Conservation (phyloP, 2,888 invertebrate species). For the Epinotia demarniana region DNA sequence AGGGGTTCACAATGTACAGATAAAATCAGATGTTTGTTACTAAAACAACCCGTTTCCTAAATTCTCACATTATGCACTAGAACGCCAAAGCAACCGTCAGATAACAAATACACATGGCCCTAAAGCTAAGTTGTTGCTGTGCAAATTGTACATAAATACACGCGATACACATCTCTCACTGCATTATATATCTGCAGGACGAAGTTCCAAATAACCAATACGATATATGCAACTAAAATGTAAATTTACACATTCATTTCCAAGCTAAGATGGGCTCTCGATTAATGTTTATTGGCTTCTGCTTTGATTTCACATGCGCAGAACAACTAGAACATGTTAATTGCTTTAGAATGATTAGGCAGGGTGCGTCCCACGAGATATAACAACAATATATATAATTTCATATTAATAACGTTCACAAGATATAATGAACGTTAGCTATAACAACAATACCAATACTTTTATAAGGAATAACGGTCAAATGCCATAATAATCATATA, state of each 20-base stretch:
- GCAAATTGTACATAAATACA: slow-evolving; percentile 28
- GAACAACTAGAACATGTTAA: too few species aligned
- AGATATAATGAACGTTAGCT: too few species aligned
- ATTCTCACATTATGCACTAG: neutral
- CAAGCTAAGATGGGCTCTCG: neutral
- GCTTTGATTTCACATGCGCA: neutral
- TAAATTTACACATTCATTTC: neutral
- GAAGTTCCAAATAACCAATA: slow-evolving; percentile 15
- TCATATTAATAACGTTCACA: too few species aligned
- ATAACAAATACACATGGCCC: slow-evolving; percentile 19
- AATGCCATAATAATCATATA: too few species aligned
- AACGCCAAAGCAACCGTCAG: neutral
- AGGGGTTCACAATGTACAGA: too few species aligned
- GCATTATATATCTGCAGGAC: slow-evolving; percentile 1
- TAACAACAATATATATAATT: too few species aligned
- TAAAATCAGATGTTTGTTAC: too few species aligned
- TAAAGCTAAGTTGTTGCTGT: neutral
- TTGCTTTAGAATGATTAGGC: too few species aligned
- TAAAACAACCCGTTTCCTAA: neutral
- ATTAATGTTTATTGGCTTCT: neutral
- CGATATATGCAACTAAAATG: slow-evolving; percentile 2
- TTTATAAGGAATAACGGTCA: too few species aligned
- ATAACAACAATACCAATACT: too few species aligned
- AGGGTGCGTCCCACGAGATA: too few species aligned
- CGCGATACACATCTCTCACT: slow-evolving; percentile 16